These are phyloP conservation scores for Oryctolagus cuniculus DNA, from an alignment of 2,113 vertebrate species.

Conservation along the genomic window mOryCun1.1 NC_091437.1:120946001-120946500, in stretches of 20 bases:
- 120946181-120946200: not conserved
- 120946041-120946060: not conserved
- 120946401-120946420: too few relatives aligned
- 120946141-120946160: not conserved
- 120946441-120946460: too few relatives aligned
- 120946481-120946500: not conserved
- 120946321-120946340: too few relatives aligned
- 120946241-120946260: not conserved
- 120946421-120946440: too few relatives aligned
- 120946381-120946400: too few relatives aligned
- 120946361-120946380: too few relatives aligned
- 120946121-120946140: not conserved
- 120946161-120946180: not conserved
- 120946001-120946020: not conserved
- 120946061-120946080: not conserved
- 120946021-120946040: not conserved
- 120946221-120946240: not conserved
- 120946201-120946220: not conserved
- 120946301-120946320: too few relatives aligned
- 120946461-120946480: not conserved
- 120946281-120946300: too few relatives aligned
- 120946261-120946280: not conserved
- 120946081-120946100: not conserved
- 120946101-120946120: not conserved
- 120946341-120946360: too few relatives aligned